Evolutionary conservation across 2,113 vertebrate genomes (phyloP).

Genomic region (Carassius carassius): DNA sequence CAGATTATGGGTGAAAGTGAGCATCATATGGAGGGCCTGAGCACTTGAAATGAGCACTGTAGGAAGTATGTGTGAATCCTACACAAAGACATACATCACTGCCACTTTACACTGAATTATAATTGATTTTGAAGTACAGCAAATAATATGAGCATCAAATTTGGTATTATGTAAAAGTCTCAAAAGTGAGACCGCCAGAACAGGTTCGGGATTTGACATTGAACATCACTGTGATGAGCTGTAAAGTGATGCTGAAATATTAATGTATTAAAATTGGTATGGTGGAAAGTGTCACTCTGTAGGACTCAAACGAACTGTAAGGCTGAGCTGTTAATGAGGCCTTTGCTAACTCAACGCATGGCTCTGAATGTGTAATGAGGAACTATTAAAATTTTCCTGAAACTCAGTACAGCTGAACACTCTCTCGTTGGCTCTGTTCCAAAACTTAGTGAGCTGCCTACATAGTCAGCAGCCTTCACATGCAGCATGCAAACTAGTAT

Average conservation of each 20-base stretch:
- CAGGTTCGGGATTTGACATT: background rate
- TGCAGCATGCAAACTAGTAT: background rate
- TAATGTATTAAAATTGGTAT: background rate
- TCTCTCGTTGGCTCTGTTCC: constrained; percentile 5
- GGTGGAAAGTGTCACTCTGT: constrained; percentile 2
- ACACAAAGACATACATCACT: background rate
- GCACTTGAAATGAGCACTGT: background rate
- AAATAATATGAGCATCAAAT: background rate
- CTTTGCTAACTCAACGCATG: constrained; percentile 3
- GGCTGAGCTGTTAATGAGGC: constrained; percentile 35
- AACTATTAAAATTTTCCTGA: constrained; percentile 20
- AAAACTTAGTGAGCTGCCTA: background rate
- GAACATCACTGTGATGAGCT: background rate
- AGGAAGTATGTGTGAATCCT: background rate
- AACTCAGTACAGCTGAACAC: background rate
- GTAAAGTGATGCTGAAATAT: background rate
- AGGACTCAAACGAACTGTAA: constrained; percentile 19
- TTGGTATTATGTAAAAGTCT: background rate
- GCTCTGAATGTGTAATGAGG: constrained; percentile 27
- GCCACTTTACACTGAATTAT: background rate
- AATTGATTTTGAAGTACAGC: background rate
- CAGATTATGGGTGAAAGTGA: background rate
- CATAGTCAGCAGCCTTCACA: background rate
- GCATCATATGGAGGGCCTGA: background rate
- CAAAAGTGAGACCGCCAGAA: background rate